phyloP scores from a whole-genome alignment of 1,140 invertebrate species.

The Drosophila pseudoobscura region DNA sequence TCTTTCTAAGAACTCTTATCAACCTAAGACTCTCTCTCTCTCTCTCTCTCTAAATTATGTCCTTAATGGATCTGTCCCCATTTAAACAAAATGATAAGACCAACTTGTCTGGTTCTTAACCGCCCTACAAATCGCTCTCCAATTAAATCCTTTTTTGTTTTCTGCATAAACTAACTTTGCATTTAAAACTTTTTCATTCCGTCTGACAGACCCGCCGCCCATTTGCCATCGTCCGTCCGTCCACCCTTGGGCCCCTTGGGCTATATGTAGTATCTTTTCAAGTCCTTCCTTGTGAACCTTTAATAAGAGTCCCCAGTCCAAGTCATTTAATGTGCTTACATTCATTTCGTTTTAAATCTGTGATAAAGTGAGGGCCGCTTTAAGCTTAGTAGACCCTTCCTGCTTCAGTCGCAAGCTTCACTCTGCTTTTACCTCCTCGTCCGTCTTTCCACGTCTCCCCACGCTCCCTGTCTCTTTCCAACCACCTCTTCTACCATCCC shows the following conservation, averaged over 20 bases:
- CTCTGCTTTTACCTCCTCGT: background rate
- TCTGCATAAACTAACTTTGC: constrained; percentile 56
- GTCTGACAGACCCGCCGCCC: background rate
- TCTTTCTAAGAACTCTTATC: too few relatives aligned
- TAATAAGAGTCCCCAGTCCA: constrained; percentile 46
- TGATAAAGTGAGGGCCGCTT: constrained; percentile 70
- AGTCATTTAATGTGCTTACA: constrained; percentile 77
- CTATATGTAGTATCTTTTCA: constrained; percentile 14
- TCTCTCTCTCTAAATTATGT: background rate
- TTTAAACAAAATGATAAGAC: constrained; percentile 38
- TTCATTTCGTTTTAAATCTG: constrained; percentile 77
- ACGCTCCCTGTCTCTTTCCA: background rate
- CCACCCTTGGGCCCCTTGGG: background rate
- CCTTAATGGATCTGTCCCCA: too few relatives aligned
- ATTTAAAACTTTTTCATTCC: constrained; percentile 60
- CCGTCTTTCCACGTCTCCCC: background rate
- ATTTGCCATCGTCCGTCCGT: background rate
- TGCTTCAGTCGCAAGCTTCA: background rate
- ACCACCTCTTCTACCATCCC: constrained; percentile 1
- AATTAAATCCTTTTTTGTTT: constrained; percentile 66
- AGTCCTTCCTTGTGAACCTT: constrained; percentile 47
- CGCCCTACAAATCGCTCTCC: constrained; percentile 67
- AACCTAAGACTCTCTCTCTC: too few relatives aligned
- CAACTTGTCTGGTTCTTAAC: constrained; percentile 60
- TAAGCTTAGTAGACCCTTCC: constrained; percentile 42